phyloP scores from a whole-genome alignment of 1,140 invertebrate species.

The Whitmania pigra region DNA sequence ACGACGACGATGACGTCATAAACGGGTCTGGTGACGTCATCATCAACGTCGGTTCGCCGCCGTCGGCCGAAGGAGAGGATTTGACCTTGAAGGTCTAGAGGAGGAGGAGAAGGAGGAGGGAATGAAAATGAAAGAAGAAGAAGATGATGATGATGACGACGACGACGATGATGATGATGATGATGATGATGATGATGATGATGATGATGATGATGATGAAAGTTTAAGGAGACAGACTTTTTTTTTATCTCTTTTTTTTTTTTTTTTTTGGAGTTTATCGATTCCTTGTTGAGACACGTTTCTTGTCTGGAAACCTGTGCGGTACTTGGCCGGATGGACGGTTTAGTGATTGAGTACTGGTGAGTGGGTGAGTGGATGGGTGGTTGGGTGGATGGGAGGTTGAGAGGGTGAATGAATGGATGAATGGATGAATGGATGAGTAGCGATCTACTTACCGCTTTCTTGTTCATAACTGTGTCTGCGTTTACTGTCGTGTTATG shows the following conservation, averaged over 20 bases:
- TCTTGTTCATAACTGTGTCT: too few relatives aligned
- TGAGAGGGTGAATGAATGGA: conserved; percentile 21
- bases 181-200: too few relatives aligned
- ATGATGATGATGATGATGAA: too few relatives aligned
- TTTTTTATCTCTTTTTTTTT: too few relatives aligned
- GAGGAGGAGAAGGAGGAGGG: conserved; percentile 12
- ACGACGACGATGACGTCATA: conserved; percentile 1
- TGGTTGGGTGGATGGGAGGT: conserved; percentile 21
- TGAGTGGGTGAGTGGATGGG: conserved; percentile 24
- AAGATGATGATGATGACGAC: neutral
- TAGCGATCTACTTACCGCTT: neutral
- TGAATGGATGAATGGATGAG: conserved; percentile 21
- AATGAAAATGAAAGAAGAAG: conserved; percentile 9
- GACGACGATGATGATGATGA: too few relatives aligned
- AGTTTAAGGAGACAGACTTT: too few relatives aligned
- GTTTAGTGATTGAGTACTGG: conserved; percentile 15
- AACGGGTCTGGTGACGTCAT: neutral
- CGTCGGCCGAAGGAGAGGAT: neutral
- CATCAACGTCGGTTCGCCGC: neutral
- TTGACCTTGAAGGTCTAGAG: neutral
- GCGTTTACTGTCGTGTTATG: too few relatives aligned
- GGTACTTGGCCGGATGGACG: neutral
- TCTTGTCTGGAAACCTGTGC: neutral
- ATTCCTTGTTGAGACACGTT: neutral
- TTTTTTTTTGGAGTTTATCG: conserved; percentile 8